These are phyloP conservation scores for Apogon hyalosoma DNA, from an alignment of 2,797 vertebrate species.

Conservation along the genomic window DNA sequence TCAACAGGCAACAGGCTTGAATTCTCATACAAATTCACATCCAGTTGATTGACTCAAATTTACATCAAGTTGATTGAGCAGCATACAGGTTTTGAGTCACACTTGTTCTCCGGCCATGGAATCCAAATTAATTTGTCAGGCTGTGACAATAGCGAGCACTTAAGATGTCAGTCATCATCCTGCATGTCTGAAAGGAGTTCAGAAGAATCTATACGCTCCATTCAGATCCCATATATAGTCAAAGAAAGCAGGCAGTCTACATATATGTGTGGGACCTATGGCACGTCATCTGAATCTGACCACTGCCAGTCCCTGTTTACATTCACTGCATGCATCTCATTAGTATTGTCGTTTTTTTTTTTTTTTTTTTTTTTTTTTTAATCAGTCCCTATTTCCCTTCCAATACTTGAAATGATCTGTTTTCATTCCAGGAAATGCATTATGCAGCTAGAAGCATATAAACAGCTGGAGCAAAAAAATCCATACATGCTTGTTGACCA, in stretches of 20 bases:
- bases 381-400: no score
- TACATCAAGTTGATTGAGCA: constrained; percentile 38
- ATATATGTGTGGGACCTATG: background rate
- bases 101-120: constrained; percentile 31
- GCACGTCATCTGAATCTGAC: background rate
- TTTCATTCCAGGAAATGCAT: no score
- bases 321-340: no score
- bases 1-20: constrained; percentile 13
- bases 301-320: no score
- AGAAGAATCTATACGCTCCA: constrained; percentile 22
- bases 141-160: constrained; percentile 40
- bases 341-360: no score
- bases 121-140: constrained; percentile 52
- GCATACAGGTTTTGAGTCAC: constrained; percentile 16
- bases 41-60: constrained; percentile 38
- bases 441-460: no score
- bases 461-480: no score
- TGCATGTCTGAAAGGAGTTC: constrained; percentile 14
- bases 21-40: constrained; percentile 5
- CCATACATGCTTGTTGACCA: no score
- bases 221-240: constrained; percentile 1
- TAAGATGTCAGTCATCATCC: constrained; percentile 34
- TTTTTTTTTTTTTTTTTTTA: no score
- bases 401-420: no score
- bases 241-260: constrained; percentile 2